Percentiles rank a stretch among this genome's conserved stretches.
phyloP scores from a whole-genome alignment of 2,888 invertebrate species.

The Lysandra coridon region DNA sequence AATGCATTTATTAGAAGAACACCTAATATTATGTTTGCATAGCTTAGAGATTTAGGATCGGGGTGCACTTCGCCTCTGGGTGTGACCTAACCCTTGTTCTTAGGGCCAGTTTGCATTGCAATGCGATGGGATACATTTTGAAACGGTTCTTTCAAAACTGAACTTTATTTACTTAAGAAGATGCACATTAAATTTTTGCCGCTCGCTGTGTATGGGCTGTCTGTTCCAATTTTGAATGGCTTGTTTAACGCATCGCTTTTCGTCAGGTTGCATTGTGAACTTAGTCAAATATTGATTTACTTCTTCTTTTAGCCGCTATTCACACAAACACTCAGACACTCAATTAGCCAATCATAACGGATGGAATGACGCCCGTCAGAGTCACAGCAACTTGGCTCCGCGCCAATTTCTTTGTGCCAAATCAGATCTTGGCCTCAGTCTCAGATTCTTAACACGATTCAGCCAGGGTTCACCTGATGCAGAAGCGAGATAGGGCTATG shows the following conservation, averaged over 20 bases:
- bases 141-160: too few relatives aligned
- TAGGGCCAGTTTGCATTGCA: too few relatives aligned
- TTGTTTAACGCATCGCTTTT: too few relatives aligned
- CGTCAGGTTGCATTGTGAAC: too few relatives aligned
- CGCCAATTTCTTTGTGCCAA: slow-evolving; percentile 21
- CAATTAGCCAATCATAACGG: slow-evolving; percentile 13
- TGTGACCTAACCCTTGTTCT: too few relatives aligned
- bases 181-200: too few relatives aligned
- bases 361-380: background rate
- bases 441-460: slow-evolving; percentile 17
- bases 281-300: background rate
- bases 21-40: background rate
- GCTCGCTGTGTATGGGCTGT: too few relatives aligned
- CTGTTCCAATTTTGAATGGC: too few relatives aligned
- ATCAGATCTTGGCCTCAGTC: slow-evolving; percentile 23
- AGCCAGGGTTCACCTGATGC: background rate
- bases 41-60: too few relatives aligned
- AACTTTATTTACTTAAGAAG: background rate
- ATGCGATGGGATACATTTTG: too few relatives aligned
- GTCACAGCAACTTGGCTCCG: background rate
- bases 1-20: background rate
- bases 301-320: background rate
- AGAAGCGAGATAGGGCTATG: background rate
- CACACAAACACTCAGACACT: background rate
- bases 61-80: too few relatives aligned